Evolutionary conservation across 2,797 vertebrate genomes (phyloP).

Genomic region (Echeneis naucrates): DNA sequence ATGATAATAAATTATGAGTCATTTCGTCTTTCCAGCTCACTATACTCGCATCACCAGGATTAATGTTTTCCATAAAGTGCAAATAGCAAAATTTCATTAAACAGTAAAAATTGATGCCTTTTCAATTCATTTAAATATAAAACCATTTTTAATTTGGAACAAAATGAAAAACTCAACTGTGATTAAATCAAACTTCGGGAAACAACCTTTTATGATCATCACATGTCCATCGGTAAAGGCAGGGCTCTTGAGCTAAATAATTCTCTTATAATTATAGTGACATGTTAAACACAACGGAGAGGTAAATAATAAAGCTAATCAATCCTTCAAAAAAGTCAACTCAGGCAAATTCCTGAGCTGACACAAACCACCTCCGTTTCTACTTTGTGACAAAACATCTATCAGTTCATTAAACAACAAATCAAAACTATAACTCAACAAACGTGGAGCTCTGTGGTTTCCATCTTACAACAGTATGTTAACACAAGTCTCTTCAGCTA

Average conservation of each 20-base stretch:
- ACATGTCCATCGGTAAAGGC: background rate
- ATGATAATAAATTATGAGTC: constrained; percentile 35
- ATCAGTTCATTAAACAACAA: background rate
- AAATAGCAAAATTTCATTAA: background rate
- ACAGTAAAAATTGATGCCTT: background rate
- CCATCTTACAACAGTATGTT: background rate
- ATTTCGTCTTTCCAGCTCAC: background rate
- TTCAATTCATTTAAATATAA: background rate
- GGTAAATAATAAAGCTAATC: constrained; percentile 8
- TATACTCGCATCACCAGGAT: constrained; percentile 10
- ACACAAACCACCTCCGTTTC: background rate
- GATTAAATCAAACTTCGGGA: background rate
- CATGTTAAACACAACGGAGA: constrained; percentile 3
- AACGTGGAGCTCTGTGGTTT: background rate
- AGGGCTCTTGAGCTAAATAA: background rate
- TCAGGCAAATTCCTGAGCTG: background rate
- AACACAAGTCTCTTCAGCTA: background rate
- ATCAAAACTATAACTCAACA: background rate
- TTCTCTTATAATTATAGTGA: background rate
- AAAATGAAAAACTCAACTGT: background rate
- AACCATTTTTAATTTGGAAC: background rate
- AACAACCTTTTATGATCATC: constrained; percentile 4
- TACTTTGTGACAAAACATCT: too few species aligned
- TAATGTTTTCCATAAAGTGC: constrained; percentile 6
- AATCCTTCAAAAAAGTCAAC: background rate